Evolutionary conservation across 2,888 invertebrate genomes (phyloP), one percentile per base, ranked within the genome.

Genomic region (Seladonia tumulorum): DNA sequence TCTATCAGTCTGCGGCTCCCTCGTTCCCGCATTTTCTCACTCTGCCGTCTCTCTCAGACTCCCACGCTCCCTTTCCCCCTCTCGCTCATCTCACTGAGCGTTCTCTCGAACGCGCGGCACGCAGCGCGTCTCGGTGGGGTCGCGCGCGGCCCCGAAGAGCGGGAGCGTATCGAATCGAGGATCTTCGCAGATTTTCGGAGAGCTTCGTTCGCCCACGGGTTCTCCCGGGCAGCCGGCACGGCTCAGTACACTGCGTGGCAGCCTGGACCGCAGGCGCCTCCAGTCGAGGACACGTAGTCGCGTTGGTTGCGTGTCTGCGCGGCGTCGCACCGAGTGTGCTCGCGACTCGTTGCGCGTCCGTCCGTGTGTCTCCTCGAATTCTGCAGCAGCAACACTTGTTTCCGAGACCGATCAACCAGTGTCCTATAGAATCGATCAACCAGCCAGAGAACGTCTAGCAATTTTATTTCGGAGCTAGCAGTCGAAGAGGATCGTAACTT

Each of bases 111-210:
- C 60, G 60, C 60, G 60, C 16, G 60, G 60, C 25, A 25, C 60
- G 60, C 66, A 66, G 66, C 66, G 66, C 18, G 66, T 35, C 29
- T 35, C 66, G 66, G 66, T 35, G 29, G 66, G 66, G 18, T 35
- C 29, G 66, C 66, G 66, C 66, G 39, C 63, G 29, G 35, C 39
- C 68, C 22, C 68, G 68, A 68, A 39, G 68, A 68, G 66, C 29
- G 87, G 82, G 90, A 89, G 86, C 92, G 92, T 93, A 93, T 93
- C 91, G 92, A 92, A 92, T 94, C 93, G 93, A 92, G 93, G 93
- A 94, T 94, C 94, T 94, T 93, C 93, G 93, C 93, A 91, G 92
- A 92, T 92, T 93, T 94, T 94, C 93, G 94, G 92, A 86, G 90
- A 90, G 90, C 90, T 92, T 92, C 93, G 93, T 93, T 89, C 92